Evolutionary conservation across 2,113 vertebrate genomes (phyloP).

Genomic region (Sminthopsis crassicaudata): DNA sequence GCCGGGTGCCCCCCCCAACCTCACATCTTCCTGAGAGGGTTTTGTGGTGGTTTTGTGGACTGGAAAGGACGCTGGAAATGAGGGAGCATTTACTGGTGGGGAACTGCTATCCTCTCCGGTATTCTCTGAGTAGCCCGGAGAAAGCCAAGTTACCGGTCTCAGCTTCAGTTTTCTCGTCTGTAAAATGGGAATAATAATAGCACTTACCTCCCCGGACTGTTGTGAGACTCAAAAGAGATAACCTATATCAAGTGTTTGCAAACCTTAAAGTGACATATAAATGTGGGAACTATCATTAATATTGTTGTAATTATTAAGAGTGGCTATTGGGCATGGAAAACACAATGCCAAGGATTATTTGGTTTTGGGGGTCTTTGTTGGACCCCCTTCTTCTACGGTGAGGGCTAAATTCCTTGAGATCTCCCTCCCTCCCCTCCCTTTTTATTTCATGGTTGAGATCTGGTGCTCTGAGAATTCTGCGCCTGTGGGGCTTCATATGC

Average conservation of each 20-base stretch:
- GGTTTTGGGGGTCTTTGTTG: background rate
- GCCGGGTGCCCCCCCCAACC: background rate
- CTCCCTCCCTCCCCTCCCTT: background rate
- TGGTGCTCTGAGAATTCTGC: constrained; percentile 11
- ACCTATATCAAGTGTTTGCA: background rate
- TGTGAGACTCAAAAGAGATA: background rate
- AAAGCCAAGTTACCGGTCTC: background rate
- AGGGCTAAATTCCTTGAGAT: background rate
- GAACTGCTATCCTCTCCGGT: background rate
- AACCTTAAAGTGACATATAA: background rate
- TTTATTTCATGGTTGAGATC: background rate
- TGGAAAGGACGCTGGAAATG: background rate
- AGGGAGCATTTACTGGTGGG: background rate
- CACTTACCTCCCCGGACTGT: background rate
- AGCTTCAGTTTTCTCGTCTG: background rate
- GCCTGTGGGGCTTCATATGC: background rate
- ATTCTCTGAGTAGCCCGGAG: background rate
- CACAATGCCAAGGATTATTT: constrained; percentile 29
- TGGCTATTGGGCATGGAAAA: background rate
- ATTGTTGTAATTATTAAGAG: background rate
- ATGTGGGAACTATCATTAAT: background rate
- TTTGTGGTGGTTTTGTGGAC: background rate
- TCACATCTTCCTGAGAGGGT: background rate
- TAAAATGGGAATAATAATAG: background rate
- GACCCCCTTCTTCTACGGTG: constrained; percentile 14